Evolutionary conservation across 2,113 vertebrate genomes (phyloP).

Genomic region (Melanocharis versteri): DNA sequence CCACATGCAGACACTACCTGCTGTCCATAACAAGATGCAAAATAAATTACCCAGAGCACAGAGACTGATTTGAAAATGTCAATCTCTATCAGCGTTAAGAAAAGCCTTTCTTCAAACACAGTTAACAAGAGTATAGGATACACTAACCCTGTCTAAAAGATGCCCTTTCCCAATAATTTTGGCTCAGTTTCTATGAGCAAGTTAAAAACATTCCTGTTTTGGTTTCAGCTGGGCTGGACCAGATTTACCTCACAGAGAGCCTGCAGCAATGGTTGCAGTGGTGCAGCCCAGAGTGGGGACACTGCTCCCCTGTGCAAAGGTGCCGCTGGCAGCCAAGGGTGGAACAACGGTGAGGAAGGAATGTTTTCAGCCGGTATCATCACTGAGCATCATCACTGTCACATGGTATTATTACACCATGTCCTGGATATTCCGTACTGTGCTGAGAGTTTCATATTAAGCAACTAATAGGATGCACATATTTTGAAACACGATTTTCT

Average conservation of each 20-base stretch:
- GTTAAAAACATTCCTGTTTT: background rate
- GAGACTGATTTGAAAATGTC: background rate
- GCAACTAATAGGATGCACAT: background rate
- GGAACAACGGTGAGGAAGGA: background rate
- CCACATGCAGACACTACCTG: background rate
- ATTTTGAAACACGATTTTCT: background rate
- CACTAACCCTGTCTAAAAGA: background rate
- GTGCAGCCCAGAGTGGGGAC: background rate
- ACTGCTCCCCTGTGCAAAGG: background rate
- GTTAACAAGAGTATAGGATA: background rate
- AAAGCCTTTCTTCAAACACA: background rate
- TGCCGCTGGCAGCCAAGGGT: background rate
- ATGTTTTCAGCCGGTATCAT: background rate
- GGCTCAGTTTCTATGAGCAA: background rate
- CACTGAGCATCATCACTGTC: background rate
- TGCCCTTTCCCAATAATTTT: background rate
- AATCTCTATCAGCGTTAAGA: background rate
- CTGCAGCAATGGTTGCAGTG: background rate
- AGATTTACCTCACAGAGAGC: background rate
- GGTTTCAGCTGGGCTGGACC: background rate
- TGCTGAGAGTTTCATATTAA: background rate
- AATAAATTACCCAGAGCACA: background rate
- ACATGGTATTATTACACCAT: background rate
- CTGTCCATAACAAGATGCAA: background rate
- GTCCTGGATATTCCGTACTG: background rate